phyloP scores from a whole-genome alignment of 2,797 vertebrate species.

The Sebastes kiyomatsui region DNA sequence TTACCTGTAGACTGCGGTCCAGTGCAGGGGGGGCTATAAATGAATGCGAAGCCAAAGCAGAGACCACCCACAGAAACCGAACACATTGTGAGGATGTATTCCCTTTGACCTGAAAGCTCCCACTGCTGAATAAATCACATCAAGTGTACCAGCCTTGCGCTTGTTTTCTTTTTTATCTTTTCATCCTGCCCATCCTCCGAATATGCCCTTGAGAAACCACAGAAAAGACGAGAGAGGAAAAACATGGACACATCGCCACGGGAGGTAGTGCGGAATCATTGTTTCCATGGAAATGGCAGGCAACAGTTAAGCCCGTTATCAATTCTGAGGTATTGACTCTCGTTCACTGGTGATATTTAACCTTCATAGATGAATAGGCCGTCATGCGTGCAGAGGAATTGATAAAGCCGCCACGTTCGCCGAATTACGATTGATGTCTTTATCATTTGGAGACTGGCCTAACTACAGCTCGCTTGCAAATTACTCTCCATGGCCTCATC shows the following conservation, averaged over 20 bases:
- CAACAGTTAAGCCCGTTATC: constrained; percentile 73
- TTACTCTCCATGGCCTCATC: constrained; percentile 55
- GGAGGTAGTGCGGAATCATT: constrained; percentile 68
- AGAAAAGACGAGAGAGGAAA: constrained; percentile 44
- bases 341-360: constrained; percentile 79
- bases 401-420: constrained; percentile 65
- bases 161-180: constrained; percentile 65
- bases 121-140: constrained; percentile 79
- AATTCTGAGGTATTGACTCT: constrained; percentile 79
- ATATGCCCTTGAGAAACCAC: constrained; percentile 75
- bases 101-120: constrained; percentile 73
- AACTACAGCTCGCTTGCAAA: constrained; percentile 59
- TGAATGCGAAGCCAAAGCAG: constrained; percentile 35
- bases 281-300: constrained; percentile 83
- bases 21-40: constrained; percentile 21
- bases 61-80: constrained; percentile 58
- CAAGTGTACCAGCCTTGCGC: constrained; percentile 39
- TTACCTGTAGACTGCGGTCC: constrained; percentile 25
- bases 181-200: constrained; percentile 52
- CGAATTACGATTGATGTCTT: constrained; percentile 75
- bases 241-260: constrained; percentile 42
- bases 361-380: constrained; percentile 78
- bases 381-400: constrained; percentile 65
- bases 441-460: constrained; percentile 66
- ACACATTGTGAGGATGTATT: constrained; percentile 63